phyloP scores from a whole-genome alignment of 2,888 invertebrate genomes.

The Scelioninae gen. 1 region DNA sequence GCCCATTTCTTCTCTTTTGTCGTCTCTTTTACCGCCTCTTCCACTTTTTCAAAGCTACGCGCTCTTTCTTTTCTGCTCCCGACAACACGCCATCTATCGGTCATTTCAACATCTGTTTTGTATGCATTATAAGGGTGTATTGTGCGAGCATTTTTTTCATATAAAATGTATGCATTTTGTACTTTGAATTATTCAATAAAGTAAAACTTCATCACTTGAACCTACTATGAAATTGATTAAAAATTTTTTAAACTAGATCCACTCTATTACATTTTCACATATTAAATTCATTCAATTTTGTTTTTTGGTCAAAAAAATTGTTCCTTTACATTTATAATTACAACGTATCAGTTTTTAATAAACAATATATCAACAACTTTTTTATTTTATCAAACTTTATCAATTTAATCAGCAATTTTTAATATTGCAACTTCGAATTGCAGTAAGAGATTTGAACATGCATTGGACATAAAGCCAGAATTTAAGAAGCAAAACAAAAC shows the following conservation, averaged over 20 bases:
- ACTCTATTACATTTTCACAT: no score
- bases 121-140: constrained; percentile 24
- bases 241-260: no score
- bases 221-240: background rate
- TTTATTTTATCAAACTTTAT: no score
- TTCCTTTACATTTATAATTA: no score
- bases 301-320: no score
- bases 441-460: no score
- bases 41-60: constrained; percentile 43
- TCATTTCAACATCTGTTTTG: constrained; percentile 51
- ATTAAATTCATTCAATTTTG: no score
- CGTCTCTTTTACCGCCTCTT: constrained; percentile 59
- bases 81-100: constrained; percentile 46
- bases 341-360: no score
- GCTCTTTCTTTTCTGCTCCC: constrained; percentile 48
- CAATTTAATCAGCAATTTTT: no score
- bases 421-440: no score
- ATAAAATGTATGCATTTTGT: constrained; percentile 13
- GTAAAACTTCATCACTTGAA: background rate
- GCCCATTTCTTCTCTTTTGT: constrained; percentile 63
- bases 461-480: background rate
- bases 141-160: constrained; percentile 25
- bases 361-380: no score
- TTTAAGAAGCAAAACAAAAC: background rate
- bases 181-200: constrained; percentile 11